Evolutionary conservation across 2,888 invertebrate species (phyloP).

Genomic region (Apamea crenata): DNA sequence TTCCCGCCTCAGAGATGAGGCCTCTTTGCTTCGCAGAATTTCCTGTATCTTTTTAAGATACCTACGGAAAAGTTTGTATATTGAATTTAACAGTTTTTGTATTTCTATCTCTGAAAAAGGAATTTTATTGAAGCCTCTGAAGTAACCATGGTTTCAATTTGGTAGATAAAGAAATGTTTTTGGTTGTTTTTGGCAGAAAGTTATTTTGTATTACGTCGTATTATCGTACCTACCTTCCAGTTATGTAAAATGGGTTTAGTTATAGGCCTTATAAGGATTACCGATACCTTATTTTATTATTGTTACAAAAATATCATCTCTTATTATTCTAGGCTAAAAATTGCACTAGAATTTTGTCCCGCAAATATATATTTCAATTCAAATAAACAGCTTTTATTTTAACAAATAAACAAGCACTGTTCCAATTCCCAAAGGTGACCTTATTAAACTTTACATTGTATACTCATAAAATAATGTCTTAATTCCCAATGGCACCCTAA

Average conservation of each 20-base stretch:
- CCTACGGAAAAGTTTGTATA: slow-evolving; percentile 53
- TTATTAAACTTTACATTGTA: slow-evolving; percentile 31
- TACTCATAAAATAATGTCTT: slow-evolving; percentile 16
- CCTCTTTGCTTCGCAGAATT: slow-evolving; percentile 31
- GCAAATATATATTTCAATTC: not conserved
- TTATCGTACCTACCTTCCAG: not conserved
- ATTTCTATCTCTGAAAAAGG: slow-evolving; percentile 45
- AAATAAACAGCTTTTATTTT: not conserved
- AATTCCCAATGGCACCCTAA: slow-evolving; percentile 22
- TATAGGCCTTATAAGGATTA: too few relatives aligned
- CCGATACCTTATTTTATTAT: not conserved
- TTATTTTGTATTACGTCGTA: not conserved
- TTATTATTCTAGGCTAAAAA: not conserved
- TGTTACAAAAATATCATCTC: not conserved
- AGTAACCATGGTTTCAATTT: slow-evolving; percentile 46
- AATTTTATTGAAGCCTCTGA: slow-evolving; percentile 42
- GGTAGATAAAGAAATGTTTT: slow-evolving; percentile 20
- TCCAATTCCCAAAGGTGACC: slow-evolving; percentile 18
- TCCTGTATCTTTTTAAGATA: slow-evolving; percentile 57
- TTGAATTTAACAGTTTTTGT: slow-evolving; percentile 59
- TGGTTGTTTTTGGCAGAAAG: slow-evolving; percentile 2
- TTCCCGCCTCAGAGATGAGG: slow-evolving; percentile 36
- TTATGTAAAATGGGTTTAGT: not conserved
- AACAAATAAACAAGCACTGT: slow-evolving; percentile 10
- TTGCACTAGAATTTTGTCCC: not conserved